Base-by-base conservation (phyloP, 2,797 vertebrate genomes). In the Sparidentex hasta region DNA sequence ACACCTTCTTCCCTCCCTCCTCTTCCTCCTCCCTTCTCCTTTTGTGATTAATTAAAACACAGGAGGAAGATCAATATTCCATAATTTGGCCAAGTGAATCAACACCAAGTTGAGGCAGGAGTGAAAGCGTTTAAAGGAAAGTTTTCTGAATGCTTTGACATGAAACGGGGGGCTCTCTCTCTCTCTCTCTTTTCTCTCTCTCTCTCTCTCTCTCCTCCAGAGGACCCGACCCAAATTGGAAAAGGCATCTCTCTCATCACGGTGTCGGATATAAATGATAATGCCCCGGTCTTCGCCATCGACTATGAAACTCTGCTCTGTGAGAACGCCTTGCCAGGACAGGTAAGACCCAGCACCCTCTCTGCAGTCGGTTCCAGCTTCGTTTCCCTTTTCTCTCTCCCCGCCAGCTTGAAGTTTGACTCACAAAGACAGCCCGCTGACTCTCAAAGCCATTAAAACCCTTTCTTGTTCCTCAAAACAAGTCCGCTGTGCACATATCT, bases 221-320 rank as follows among this genome's bases (percentile, higher is more conserved):
- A 97, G 91, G 97, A 99, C 76, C 97, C 97, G 2, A 94, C 95
- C 44, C 97, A 98, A 82, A 95, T 98, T 64, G 97, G 98, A 68
- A 97, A 96, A 95, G 97, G 97, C 51, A 90, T 95, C 11, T 94
- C 97, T 78, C 90, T 96, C 80, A 96, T 99, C 85, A 96, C 94
- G 0, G 97, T 99, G 61, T 94, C 95, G 83, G 98, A 99, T 87
- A 96, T 99, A 76, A 99, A 99, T 51, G 98, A 99, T 88, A 99
- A 99, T 0, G 97, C 98, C 8, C 98, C 98, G 0, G 96, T 97
- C 70, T 98, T 99, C 70, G 97, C 98, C 76, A 97, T 96, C 74
- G 97, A 98, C 62, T 99, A 99, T 46, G 97, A 99, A 85, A 97
- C 97, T 43, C 95, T 96, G 1, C 95, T 99, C 2, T 99, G 98